phyloP scores from a whole-genome alignment of 2,797 vertebrate species.

The Gadopsis bispinosus region DNA sequence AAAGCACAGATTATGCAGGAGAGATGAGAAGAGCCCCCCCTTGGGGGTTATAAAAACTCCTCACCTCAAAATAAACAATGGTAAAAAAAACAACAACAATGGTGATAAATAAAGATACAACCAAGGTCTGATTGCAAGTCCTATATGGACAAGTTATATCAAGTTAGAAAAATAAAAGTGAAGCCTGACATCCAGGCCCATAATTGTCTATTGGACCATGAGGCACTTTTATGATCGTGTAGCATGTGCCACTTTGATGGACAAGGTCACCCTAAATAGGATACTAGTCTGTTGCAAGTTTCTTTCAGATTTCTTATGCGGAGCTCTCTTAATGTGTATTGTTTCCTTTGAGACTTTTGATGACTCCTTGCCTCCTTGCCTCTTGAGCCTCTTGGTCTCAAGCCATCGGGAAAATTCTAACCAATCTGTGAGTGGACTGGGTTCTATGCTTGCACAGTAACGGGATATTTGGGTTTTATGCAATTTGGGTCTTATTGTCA shows the following conservation, averaged over 20 bases:
- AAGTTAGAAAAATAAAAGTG: slow-evolving; percentile 26
- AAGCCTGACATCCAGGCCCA: slow-evolving; percentile 4
- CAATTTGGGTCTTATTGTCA: neutral
- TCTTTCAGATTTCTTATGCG: slow-evolving; percentile 36
- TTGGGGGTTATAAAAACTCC: slow-evolving; percentile 25
- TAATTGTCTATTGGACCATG: slow-evolving; percentile 28
- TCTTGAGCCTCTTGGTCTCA: too few relatives aligned
- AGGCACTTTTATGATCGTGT: slow-evolving; percentile 27
- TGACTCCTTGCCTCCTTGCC: too few relatives aligned
- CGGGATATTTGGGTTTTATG: neutral
- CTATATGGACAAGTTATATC: neutral
- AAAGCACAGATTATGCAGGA: slow-evolving; percentile 25
- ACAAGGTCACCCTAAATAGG: slow-evolving; percentile 48
- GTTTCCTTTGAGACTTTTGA: slow-evolving; percentile 52
- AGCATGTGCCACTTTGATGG: slow-evolving; percentile 50
- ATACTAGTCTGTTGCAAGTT: slow-evolving; percentile 33
- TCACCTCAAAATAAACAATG: slow-evolving; percentile 46
- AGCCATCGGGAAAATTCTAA: slow-evolving; percentile 57
- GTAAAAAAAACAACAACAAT: slow-evolving; percentile 9
- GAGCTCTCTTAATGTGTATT: slow-evolving; percentile 49
- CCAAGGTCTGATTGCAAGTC: neutral
- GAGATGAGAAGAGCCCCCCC: slow-evolving; percentile 35
- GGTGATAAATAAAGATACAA: slow-evolving; percentile 28
- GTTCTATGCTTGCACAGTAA: neutral
- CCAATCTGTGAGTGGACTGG: slow-evolving; percentile 18